These are phyloP conservation scores for Littorina saxatilis DNA, from an alignment of 1,140 invertebrate genomes.

Conservation along the genomic window DNA sequence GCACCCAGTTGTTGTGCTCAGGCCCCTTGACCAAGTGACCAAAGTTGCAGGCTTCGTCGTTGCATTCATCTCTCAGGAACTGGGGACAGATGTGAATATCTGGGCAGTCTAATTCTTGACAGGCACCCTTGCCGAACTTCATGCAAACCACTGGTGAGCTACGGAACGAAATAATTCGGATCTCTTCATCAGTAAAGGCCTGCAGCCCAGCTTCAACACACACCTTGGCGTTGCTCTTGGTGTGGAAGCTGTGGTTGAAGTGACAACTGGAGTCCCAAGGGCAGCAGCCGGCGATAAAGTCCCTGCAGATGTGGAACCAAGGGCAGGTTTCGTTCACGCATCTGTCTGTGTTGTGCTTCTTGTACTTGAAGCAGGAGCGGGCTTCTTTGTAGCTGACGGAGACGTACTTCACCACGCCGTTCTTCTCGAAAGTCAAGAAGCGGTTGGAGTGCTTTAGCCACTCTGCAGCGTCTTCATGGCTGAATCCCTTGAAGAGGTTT, in stretches of 20 bases:
- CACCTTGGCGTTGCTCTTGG: not conserved
- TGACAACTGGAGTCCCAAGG: not conserved
- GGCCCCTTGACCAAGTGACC: not conserved
- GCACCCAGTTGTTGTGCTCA: slow-evolving; percentile 19
- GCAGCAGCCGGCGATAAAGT: slow-evolving; percentile 14
- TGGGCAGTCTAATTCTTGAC: not conserved
- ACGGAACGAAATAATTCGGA: not conserved
- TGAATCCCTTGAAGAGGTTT: not conserved
- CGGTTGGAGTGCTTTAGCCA: slow-evolving; percentile 18
- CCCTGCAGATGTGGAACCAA: slow-evolving; percentile 14
- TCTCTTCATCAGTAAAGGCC: not conserved
- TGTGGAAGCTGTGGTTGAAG: slow-evolving; percentile 25
- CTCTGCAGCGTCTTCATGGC: slow-evolving; percentile 15
- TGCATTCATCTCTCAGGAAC: not conserved
- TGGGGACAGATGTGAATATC: slow-evolving; percentile 16
- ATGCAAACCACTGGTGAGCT: not conserved
- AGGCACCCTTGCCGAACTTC: not conserved
- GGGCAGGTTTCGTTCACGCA: not conserved
- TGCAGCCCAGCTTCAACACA: not conserved
- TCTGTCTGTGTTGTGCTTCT: not conserved
- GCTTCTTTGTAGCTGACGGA: not conserved
- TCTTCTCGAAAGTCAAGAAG: slow-evolving; percentile 14
- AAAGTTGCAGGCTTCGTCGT: slow-evolving; percentile 10
- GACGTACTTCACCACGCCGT: slow-evolving; percentile 11
- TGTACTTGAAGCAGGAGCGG: slow-evolving; percentile 2